Evolutionary conservation across 2,797 vertebrate genomes (phyloP).

Genomic region (Hippoglossus hippoglossus): DNA sequence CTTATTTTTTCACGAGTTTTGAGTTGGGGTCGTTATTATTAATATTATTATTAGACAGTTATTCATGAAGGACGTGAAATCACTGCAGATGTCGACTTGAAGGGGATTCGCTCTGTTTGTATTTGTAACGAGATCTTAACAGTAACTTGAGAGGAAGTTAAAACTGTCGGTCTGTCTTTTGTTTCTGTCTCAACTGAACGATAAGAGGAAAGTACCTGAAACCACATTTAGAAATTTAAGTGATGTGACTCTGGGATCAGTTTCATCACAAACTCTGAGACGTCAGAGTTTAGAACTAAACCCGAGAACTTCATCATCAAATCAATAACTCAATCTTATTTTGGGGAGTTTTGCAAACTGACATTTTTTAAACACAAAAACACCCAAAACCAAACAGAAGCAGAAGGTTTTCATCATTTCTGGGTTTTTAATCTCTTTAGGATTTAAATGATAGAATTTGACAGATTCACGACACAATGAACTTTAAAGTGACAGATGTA

Average conservation of each 20-base stretch:
- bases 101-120: neutral
- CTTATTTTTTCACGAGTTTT: neutral
- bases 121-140: neutral
- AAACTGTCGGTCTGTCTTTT: too few species aligned
- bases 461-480: conserved; percentile 4
- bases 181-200: conserved; percentile 5
- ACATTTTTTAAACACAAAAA: too few species aligned
- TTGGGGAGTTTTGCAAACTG: too few species aligned
- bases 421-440: too few species aligned
- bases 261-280: neutral
- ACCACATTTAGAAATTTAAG: conserved; percentile 17
- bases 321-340: too few species aligned
- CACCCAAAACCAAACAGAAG: neutral
- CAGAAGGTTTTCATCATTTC: neutral
- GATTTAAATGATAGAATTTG: too few species aligned
- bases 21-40: too few species aligned
- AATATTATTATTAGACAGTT: neutral
- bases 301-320: too few species aligned
- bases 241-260: neutral
- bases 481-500: neutral
- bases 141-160: neutral
- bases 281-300: neutral
- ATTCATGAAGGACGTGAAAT: neutral
- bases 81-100: neutral
- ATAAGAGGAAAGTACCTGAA: conserved; percentile 50